Conservation (phyloP, 2,797 vertebrate genomes). For the Enteromius viviparus region DNA sequence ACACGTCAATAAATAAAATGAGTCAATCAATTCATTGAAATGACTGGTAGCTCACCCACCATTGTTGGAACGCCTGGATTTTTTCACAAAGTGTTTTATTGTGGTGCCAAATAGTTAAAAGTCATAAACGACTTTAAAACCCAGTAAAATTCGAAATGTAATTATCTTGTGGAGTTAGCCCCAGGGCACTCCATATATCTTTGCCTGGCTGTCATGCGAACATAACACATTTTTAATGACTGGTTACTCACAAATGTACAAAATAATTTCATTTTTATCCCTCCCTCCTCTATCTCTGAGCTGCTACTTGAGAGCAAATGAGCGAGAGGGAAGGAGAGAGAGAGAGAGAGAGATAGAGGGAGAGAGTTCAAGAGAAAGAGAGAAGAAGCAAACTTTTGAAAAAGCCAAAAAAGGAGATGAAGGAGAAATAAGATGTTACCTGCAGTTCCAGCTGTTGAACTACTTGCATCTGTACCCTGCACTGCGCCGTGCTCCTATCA, state of each 20-base stretch:
- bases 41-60: slow-evolving; percentile 48
- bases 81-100: slow-evolving; percentile 88
- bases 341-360: slow-evolving; percentile 46
- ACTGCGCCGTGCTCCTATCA: slow-evolving; percentile 99
- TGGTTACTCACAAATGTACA: slow-evolving; percentile 91
- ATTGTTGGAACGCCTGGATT: slow-evolving; percentile 56
- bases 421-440: slow-evolving; percentile 78
- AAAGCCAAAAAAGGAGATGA: slow-evolving; percentile 13
- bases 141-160: slow-evolving; percentile 99
- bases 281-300: slow-evolving; percentile 67
- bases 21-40: slow-evolving; percentile 57
- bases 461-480: slow-evolving; percentile 99
- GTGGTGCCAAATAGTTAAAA: slow-evolving; percentile 91
- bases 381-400: slow-evolving; percentile 21
- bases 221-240: slow-evolving; percentile 94
- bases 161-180: slow-evolving; percentile 99
- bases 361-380: slow-evolving; percentile 40
- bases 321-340: slow-evolving; percentile 54
- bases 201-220: slow-evolving; percentile 91
- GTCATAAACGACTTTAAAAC: slow-evolving; percentile 98
- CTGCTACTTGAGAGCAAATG: slow-evolving; percentile 62
- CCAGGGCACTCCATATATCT: slow-evolving; percentile 95
- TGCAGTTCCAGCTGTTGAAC: slow-evolving; percentile 99
- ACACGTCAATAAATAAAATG: slow-evolving; percentile 55
- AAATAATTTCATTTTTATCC: slow-evolving; percentile 84